Base-by-base conservation (phyloP, 2,888 invertebrate species). In the Parnassius glacialis region DNA sequence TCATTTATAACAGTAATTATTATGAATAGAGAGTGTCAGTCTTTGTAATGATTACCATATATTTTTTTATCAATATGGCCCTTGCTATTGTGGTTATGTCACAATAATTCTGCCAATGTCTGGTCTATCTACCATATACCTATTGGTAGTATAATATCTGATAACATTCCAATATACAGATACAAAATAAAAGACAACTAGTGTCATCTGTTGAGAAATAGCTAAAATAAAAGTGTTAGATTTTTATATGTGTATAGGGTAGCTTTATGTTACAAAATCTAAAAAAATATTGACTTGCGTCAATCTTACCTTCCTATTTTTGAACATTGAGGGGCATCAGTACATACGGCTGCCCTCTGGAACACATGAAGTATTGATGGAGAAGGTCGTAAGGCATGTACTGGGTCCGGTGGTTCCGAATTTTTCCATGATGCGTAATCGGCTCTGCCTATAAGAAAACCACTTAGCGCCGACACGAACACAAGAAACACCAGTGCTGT, bases 241-340 rank as follows among this genome's bases (percentile, higher is more conserved):
- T 34, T 34, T 20, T 20, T 20, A n/a, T 20, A 20, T 2, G 20
- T 12, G 10, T 9, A 48, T 9, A 9, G 10, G 52, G 10, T 11
- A 20, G n/a, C 2, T 41, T 10, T 48, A 48, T 13, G 9, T 2
- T 7, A 16, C 20, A n/a, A 2, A 52, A 9, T n/a, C 11, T 9
- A 41, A 20, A 13, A 52, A 41, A 11, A 25, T 10, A 52, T 34
- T 41, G 12, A 20, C n/a, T n/a, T n/a, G 7, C 34, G 34, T 3
- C 9, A 52, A 7, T 5, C 92, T 84, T 87, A 97, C 96, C 93
- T 95, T 81, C 97, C 97, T 70, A 97, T 94, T 66, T 92, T 81
- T 3, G 97, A 96, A 82, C 97, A 97, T 7, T 93, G 92, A 3
- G 92, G 92, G 5, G 94, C 94, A 78, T 97, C 97, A 0, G 96